These are phyloP conservation scores for Gymnorhina tibicen DNA, from an alignment of 2,113 vertebrate species.

Conservation along the genomic window DNA sequence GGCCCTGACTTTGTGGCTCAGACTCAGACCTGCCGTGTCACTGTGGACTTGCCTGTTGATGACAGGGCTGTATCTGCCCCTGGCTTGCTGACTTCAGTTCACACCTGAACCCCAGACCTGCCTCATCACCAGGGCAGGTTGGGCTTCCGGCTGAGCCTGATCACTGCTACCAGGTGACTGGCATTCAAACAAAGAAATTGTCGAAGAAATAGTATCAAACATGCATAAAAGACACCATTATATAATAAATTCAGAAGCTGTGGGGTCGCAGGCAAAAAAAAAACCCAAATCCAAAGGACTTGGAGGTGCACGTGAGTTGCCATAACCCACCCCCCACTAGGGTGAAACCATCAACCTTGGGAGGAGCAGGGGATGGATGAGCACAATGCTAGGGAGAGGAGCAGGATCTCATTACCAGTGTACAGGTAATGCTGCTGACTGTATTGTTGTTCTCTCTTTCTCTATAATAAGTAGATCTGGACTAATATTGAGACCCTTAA, in stretches of 20 bases:
- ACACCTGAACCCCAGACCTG: neutral
- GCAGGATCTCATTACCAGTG: too few relatives aligned
- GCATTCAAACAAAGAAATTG: neutral
- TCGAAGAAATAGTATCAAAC: neutral
- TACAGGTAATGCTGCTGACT: neutral
- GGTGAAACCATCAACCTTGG: neutral
- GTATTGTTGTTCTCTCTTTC: neutral
- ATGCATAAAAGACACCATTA: neutral
- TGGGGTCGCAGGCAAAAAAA: neutral
- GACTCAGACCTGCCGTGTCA: neutral
- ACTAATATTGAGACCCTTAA: neutral
- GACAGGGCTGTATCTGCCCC: neutral
- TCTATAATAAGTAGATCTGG: neutral
- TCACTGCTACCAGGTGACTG: neutral
- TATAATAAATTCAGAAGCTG: neutral
- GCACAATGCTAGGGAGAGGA: neutral
- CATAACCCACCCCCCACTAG: neutral
- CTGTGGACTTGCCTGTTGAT: neutral
- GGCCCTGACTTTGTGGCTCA: neutral
- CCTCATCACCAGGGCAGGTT: neutral
- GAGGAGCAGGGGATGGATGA: neutral
- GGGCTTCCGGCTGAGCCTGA: neutral
- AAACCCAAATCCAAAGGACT: too few relatives aligned
- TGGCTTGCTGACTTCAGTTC: neutral
- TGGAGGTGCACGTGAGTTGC: neutral